These are phyloP conservation scores for Caligus rogercresseyi DNA, from an alignment of 1,140 invertebrate species.

Conservation along the genomic window DNA sequence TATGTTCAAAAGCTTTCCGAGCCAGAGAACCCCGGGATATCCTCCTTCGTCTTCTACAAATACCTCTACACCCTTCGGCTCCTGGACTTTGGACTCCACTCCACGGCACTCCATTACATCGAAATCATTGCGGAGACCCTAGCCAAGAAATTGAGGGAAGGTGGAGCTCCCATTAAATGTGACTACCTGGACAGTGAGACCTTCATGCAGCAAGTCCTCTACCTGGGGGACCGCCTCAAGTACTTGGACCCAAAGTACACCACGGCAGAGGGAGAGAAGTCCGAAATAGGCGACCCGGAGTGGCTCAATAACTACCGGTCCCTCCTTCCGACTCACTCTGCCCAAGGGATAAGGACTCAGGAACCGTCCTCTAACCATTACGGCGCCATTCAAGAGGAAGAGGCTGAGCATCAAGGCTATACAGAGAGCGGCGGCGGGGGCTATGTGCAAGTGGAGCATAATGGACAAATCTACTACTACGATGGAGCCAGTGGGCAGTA, in stretches of 20 bases:
- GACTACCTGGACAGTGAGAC: constrained; percentile 24
- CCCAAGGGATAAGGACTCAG: background rate
- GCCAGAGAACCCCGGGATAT: constrained; percentile 36
- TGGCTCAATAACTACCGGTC: constrained; percentile 30
- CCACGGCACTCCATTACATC: constrained; percentile 58
- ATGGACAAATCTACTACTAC: background rate
- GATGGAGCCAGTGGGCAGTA: background rate
- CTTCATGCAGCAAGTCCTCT: constrained; percentile 44
- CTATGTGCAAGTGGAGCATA: background rate
- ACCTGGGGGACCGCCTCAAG: constrained; percentile 51
- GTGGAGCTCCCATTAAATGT: constrained; percentile 36
- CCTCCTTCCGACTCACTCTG: background rate
- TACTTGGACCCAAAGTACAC: constrained; percentile 52
- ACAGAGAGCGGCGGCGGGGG: background rate
- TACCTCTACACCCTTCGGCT: constrained; percentile 47
- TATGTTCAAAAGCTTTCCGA: constrained; percentile 61
- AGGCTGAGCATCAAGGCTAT: background rate
- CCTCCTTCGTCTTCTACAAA: constrained; percentile 28
- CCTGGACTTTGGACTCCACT: constrained; percentile 52
- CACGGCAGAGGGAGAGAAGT: constrained; percentile 27
- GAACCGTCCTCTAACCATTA: background rate
- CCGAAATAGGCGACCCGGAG: constrained; percentile 30
- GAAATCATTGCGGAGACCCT: constrained; percentile 54
- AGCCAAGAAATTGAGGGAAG: constrained; percentile 24
- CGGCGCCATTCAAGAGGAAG: background rate